A percentile compares a stretch with the other conserved stretches of the same genome.
phyloP scores from a whole-genome alignment of 1,140 invertebrate species.

The Tribolium castaneum region DNA sequence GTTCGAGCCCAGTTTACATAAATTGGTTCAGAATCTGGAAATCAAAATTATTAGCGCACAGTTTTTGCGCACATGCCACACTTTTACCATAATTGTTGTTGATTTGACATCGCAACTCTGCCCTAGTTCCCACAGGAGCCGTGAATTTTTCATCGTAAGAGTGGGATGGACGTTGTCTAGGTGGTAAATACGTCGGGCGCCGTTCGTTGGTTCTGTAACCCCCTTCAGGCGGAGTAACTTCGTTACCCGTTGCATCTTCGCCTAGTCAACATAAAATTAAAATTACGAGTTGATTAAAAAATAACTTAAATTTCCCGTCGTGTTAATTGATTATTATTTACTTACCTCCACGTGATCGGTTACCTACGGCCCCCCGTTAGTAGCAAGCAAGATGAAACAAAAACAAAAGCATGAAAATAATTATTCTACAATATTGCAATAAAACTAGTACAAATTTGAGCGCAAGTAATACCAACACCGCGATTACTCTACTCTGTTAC shows the following conservation, averaged over 20 bases:
- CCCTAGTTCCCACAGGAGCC: conserved; percentile 74
- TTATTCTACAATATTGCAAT: not conserved
- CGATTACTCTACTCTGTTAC: not conserved
- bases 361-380: conserved; percentile 45
- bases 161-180: conserved; percentile 26
- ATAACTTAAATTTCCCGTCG: not conserved
- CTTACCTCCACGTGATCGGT: conserved; percentile 38
- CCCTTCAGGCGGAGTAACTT: conserved; percentile 7
- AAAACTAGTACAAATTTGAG: not conserved
- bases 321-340: conserved; percentile 7
- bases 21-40: conserved; percentile 47
- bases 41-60: not conserved
- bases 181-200: conserved; percentile 22
- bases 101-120: conserved; percentile 73
- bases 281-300: no score
- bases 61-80: not conserved
- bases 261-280: conserved; percentile 35
- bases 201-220: conserved; percentile 25
- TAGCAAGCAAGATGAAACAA: conserved; percentile 49
- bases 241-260: conserved; percentile 51
- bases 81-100: conserved; percentile 30
- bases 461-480: not conserved
- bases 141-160: conserved; percentile 57
- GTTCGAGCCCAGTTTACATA: conserved; percentile 70
- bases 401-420: conserved; percentile 31